Conservation (phyloP, 1,140 invertebrate genomes). For the Helicoverpa zea region DNA sequence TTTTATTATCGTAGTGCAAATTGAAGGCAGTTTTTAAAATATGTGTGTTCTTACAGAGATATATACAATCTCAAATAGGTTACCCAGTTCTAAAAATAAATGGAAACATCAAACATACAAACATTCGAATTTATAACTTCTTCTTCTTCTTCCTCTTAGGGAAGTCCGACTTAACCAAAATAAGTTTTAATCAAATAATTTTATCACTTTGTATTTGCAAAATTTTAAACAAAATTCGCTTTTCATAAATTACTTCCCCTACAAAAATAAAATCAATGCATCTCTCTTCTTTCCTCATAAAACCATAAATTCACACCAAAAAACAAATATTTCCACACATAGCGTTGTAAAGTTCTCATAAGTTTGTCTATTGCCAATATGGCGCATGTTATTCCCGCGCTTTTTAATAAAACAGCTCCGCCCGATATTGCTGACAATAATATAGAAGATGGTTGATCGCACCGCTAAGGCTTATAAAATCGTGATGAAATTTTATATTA, state of each 20-base stretch:
- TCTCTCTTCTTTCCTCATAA: background rate
- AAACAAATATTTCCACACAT: slow-evolving; percentile 16
- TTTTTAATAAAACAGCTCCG: slow-evolving; percentile 67
- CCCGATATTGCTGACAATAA: slow-evolving; percentile 63
- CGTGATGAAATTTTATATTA: slow-evolving; percentile 42
- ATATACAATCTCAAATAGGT: background rate
- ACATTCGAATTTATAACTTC: too few species aligned
- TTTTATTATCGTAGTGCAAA: background rate
- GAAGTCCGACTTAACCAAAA: background rate
- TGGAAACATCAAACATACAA: too few species aligned
- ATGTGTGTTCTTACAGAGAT: too few species aligned
- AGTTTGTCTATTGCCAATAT: slow-evolving; percentile 54
- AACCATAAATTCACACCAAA: slow-evolving; percentile 14
- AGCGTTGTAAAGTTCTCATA: slow-evolving; percentile 29
- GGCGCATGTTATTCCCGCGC: slow-evolving; percentile 54
- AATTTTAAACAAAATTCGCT: background rate
- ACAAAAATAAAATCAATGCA: background rate
- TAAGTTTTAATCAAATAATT: background rate
- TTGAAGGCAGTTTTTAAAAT: background rate
- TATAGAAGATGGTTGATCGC: slow-evolving; percentile 55
- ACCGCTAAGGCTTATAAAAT: slow-evolving; percentile 56
- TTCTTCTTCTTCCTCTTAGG: too few species aligned
- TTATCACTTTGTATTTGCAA: background rate
- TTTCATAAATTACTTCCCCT: background rate
- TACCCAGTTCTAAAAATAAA: too few species aligned